Evolutionary conservation across 1,140 invertebrate species (phyloP), one percentile per base, ranked within the genome.

Genomic region (Coptotermes formosanus): DNA sequence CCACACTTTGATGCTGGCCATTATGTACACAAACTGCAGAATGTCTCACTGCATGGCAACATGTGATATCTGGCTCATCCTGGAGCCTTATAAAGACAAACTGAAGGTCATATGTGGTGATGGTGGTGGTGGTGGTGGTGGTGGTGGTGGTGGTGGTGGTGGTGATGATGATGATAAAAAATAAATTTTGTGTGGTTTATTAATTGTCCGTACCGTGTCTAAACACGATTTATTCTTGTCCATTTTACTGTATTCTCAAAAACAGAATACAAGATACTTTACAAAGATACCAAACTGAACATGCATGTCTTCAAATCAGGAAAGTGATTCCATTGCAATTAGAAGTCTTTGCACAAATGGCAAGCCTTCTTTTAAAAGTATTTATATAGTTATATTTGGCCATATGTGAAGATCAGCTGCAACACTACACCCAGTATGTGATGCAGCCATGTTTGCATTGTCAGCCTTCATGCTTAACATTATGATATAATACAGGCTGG

Each of bases 361-460:
- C 7, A 30, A 30, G 25, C n/a, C 4, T 30, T 75, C 25, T 75
- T 7, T 75, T 75, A 7, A 30, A 75, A n/a, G 30, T 75, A 75
- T 75, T 75, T 75, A 75, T 75, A 30, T 11, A 75, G 64, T 75
- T n/a, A n/a, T 30, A 75, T 75, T 30, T 75, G 64, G 64, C 64
- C 64, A 75, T 75, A 75, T 75, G n/a, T 75, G 64, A 75, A 75
- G 64, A 30, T n/a, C 25, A n/a, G n/a, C 64, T 75, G 64, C n/a
- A 30, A 30, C n/a, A 30, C n/a, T 64, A 75, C n/a, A 75, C 9
- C 7, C 14, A 55, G 52, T 55, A 55, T 1, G 14, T 4, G 52
- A 21, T 75, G 64, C 64, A 30, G 64, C n/a, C n/a, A 30, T 30
- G 25, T n/a, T 75, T 25, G 64, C 64, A 25, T n/a, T 30, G 64